These are phyloP conservation scores for Melipona quadrifasciata DNA, from an alignment of 1,140 invertebrate species.

Conservation along the genomic window DNA sequence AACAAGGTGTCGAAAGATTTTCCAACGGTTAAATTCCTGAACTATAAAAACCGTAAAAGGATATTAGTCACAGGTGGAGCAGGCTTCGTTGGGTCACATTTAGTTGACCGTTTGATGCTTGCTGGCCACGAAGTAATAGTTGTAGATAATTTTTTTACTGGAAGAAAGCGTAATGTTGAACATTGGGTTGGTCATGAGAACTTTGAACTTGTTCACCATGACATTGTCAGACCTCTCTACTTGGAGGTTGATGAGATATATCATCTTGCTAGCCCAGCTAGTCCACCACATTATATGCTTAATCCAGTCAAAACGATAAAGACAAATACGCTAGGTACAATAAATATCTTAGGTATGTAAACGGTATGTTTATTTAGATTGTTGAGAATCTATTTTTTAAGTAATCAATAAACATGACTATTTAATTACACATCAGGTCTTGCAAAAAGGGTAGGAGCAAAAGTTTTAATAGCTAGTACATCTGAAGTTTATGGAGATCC, in stretches of 20 bases:
- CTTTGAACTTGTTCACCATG: constrained; percentile 99
- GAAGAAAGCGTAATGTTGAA: constrained; percentile 97
- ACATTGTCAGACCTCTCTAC: constrained; percentile 98
- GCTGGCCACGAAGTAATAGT: constrained; percentile 99
- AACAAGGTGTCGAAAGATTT: constrained; percentile 90
- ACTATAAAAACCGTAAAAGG: constrained; percentile 94
- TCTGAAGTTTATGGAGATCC: constrained; percentile 99
- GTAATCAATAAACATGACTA: background rate
- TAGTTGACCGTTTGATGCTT: constrained; percentile 97
- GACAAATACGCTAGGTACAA: constrained; percentile 99
- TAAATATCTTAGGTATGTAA: constrained; percentile 96
- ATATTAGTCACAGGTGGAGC: constrained; percentile 98
- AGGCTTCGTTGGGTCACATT: constrained; percentile 99
- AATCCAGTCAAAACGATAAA: constrained; percentile 99
- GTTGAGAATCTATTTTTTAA: background rate
- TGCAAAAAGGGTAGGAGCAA: constrained; percentile 96
- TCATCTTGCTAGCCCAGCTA: constrained; percentile 98
- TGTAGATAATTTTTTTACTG: constrained; percentile 99
- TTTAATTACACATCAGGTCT: constrained; percentile 84
- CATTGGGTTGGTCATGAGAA: constrained; percentile 99
- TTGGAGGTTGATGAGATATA: constrained; percentile 99
- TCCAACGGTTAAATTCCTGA: constrained; percentile 94
- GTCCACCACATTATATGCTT: constrained; percentile 99
- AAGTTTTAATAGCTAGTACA: constrained; percentile 97
- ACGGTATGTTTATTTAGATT: background rate